Base-by-base conservation (phyloP, 2,888 invertebrate species). In the Aspidiotus rigidus region DNA sequence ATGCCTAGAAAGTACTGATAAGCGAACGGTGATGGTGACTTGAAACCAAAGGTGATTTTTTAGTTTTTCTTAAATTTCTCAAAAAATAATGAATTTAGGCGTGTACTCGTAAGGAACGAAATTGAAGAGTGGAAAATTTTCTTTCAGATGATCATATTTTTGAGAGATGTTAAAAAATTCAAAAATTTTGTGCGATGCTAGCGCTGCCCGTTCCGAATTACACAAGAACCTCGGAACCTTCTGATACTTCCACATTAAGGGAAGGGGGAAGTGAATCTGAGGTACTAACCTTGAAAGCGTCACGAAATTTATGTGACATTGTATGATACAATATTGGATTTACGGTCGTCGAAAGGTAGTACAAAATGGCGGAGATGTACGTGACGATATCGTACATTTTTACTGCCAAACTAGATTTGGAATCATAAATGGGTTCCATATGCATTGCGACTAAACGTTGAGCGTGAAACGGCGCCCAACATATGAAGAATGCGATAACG, bases 301-400 rank as follows among this genome's bases (percentile, higher is more conserved):
- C 89, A 60, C 94, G 83, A 77, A 95, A 96, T 78, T 94, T 94
- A 77, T 91, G 86, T 10, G 93, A 94, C 93, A 96, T 93, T 69
- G 93, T 89, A 79, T 94, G 91, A 79, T 96, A 96, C 57, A 95
- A 84, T 72, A 95, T 83, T 0, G 96, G 95, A 78, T 96, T 96
- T 76, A 95, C 87, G 75, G 92, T 93, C 11, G 95, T 91, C 13
- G 93, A 94, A 74, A 94, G 78, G 79, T 93, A 96, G 81, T 94
- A 95, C 71, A 93, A 84, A 0, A 95, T 85, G 0, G 95, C 95
- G 0, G 93, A 93, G 55, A 86, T 81, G 77, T 94, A 91, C 7
- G 88, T 90, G 70, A 91, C 80, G 64, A 85, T 80, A 66, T 83
- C 81, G 78, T 89, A 89, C 7, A 86, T 80, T n/a, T 81, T 79